Evolutionary conservation across 2,113 vertebrate species (phyloP), one percentile per base, ranked within the genome.

Genomic region (Fregetta grallaria): DNA sequence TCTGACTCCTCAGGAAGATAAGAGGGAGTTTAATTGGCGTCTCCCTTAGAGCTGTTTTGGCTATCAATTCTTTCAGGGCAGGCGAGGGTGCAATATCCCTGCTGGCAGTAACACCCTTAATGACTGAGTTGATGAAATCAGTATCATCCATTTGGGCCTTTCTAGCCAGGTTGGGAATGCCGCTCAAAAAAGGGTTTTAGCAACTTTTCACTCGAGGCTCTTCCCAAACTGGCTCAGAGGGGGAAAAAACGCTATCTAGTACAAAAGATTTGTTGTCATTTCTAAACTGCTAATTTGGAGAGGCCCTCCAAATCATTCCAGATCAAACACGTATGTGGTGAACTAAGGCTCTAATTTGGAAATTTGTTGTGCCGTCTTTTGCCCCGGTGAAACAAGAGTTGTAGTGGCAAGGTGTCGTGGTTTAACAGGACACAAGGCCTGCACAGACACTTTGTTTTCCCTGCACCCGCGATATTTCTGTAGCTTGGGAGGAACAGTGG

Each of bases 121-220:
- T 85, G 95, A 91, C 40, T 4, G 63, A 78, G 50, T 73, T 97
- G 86, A 96, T 96, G 83, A 94, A 93, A 97, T 96, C 95, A 97
- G 40, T 53, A 58, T 80, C 74, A 65, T 62, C 70, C 58, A 50
- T 81, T 89, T 61, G 42, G 62, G 53, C 55, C 58, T 82, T 85
- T 79, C 80, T 94, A 71, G 19, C 62, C 40, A 49, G 16, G 7
- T 1, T 88, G 16, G 22, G 63, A 83, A 45, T 2, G 1, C 15
- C 0, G 3, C 73, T 86, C 7, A 1, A 89, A 75, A 87, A 68
- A 84, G 10, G 8, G 5, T 82, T 96, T 91, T 83, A 61, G 36
- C 32, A 68, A 65, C 17, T 68, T 85, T 87, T 82, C 27, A 20
- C 61, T 79, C 0, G 0, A 81, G 26, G 34, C 13, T 15, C 38